Evolutionary conservation across 2,113 vertebrate genomes (phyloP).

Genomic region (Calidris pugnax): DNA sequence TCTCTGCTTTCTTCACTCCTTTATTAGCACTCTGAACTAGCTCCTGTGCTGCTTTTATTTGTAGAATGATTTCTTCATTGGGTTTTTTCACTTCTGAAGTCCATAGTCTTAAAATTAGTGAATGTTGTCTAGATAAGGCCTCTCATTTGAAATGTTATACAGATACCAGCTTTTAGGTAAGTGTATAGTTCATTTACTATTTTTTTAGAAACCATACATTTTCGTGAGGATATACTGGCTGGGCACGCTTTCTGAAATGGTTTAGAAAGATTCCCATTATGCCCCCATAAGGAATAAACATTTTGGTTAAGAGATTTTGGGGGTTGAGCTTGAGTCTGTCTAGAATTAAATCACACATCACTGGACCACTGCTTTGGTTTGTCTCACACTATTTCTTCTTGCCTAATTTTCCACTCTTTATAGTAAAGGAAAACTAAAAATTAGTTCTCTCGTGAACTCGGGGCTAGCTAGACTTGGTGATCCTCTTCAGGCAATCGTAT

Average conservation of each 20-base stretch:
- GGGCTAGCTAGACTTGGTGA: not conserved
- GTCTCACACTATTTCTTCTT: not conserved
- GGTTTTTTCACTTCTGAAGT: not conserved
- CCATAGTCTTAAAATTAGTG: not conserved
- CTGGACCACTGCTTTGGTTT: not conserved
- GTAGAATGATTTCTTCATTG: not conserved
- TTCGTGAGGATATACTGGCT: not conserved
- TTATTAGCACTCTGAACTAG: not conserved
- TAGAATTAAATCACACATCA: not conserved
- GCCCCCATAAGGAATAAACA: not conserved
- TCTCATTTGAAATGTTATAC: not conserved
- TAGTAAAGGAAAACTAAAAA: not conserved
- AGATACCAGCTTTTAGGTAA: not conserved
- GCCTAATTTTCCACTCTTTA: not conserved
- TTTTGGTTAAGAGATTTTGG: not conserved
- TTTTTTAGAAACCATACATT: not conserved
- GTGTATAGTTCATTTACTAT: not conserved
- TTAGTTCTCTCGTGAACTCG: not conserved
- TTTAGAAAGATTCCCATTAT: not conserved
- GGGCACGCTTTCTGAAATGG: not conserved
- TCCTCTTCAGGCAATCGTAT: not conserved
- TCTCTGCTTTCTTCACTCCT: not conserved
- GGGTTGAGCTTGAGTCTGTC: not conserved
- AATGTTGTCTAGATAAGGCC: not conserved
- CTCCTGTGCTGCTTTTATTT: not conserved